These are phyloP conservation scores for Drosophila subquinaria DNA, from an alignment of 2,888 invertebrate genomes.

Conservation along the genomic window DNA sequence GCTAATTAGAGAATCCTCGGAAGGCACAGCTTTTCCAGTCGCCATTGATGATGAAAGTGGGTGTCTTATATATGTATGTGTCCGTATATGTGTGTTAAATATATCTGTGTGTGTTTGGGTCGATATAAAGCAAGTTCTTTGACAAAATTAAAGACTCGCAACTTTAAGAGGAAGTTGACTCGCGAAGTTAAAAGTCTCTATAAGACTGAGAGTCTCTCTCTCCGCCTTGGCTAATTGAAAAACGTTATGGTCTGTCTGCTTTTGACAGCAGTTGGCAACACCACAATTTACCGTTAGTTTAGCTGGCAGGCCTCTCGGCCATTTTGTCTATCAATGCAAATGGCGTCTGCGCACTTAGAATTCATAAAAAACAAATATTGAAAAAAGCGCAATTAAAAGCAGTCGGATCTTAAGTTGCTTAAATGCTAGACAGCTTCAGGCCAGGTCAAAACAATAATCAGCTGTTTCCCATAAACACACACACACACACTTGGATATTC, in stretches of 20 bases:
- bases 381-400: slow-evolving; percentile 8
- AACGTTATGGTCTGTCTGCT: slow-evolving; percentile 30
- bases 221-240: slow-evolving; percentile 64
- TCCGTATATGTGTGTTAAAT: slow-evolving; percentile 13
- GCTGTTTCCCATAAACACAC: slow-evolving; percentile 59
- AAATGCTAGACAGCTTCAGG: slow-evolving; percentile 16
- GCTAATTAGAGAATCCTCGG: slow-evolving; percentile 70
- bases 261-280: slow-evolving; percentile 48
- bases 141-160: slow-evolving; percentile 55
- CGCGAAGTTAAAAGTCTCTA: not conserved
- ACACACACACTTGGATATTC: slow-evolving; percentile 19
- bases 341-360: slow-evolving; percentile 66
- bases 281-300: slow-evolving; percentile 13
- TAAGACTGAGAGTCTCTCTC: not conserved
- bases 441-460: slow-evolving; percentile 75
- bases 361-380: not conserved
- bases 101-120: slow-evolving; percentile 45
- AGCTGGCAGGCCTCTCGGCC: slow-evolving; percentile 48
- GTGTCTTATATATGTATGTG: slow-evolving; percentile 35
- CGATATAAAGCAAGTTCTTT: slow-evolving; percentile 58
- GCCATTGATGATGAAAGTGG: slow-evolving; percentile 73
- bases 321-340: slow-evolving; percentile 58
- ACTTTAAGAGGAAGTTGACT: slow-evolving; percentile 29
- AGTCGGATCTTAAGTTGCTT: slow-evolving; percentile 51
- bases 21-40: slow-evolving; percentile 30